Percentiles rank a stretch among this genome's conserved stretches.
Evolutionary conservation across 2,113 vertebrate genomes (phyloP).

Genomic region (Microcebus tavaratra): DNA sequence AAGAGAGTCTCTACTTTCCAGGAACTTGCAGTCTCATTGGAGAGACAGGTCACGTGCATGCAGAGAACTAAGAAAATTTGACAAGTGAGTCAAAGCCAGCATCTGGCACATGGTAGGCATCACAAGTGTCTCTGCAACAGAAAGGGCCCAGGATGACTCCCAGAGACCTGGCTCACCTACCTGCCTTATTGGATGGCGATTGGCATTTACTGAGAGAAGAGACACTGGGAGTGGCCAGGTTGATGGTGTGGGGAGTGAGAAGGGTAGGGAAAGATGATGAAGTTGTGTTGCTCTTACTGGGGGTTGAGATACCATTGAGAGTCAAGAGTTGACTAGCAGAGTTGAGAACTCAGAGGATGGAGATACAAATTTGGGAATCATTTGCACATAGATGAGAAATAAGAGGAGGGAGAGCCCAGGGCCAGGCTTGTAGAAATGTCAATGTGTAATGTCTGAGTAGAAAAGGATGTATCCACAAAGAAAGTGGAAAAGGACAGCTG

Average conservation of each 20-base stretch:
- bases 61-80: not conserved
- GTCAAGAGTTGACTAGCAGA: not conserved
- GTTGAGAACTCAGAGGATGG: not conserved
- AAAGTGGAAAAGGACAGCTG: not conserved
- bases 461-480: not conserved
- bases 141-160: not conserved
- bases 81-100: not conserved
- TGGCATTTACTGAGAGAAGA: not conserved
- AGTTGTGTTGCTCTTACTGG: not conserved
- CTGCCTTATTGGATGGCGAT: not conserved
- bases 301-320: not conserved
- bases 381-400: not conserved
- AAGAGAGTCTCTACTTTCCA: not conserved
- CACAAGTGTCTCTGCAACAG: not conserved
- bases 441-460: not conserved
- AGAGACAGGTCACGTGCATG: not conserved
- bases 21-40: not conserved
- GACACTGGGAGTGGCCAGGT: not conserved
- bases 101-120: not conserved
- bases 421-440: not conserved
- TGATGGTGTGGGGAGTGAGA: not conserved
- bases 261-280: not conserved
- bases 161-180: not conserved
- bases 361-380: not conserved
- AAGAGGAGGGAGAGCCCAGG: not conserved